Evolutionary conservation across 2,888 invertebrate genomes (phyloP).

Genomic region (Drosophila lacicola): DNA sequence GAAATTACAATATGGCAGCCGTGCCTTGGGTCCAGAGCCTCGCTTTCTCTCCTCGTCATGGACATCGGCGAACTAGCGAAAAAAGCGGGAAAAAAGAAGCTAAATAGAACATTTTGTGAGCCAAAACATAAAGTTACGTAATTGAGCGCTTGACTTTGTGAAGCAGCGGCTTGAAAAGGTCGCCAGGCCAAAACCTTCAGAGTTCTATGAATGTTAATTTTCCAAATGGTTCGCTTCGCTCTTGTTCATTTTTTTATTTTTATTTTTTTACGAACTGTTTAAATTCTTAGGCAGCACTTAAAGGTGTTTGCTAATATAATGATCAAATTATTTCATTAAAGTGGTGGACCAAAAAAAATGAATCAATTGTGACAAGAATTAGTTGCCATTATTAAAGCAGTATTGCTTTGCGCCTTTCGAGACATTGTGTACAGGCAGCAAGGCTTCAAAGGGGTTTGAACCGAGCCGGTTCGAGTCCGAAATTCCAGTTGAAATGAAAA

Average conservation of each 20-base stretch:
- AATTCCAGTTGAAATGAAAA: too few species aligned
- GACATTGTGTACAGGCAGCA: too few species aligned
- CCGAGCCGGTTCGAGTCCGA: too few species aligned
- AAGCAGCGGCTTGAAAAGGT: conserved; percentile 36
- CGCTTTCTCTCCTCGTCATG: conserved; percentile 1
- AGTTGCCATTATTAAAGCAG: too few species aligned
- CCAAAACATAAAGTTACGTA: conserved; percentile 62
- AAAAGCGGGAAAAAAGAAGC: conserved; percentile 30
- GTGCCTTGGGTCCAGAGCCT: conserved; percentile 15
- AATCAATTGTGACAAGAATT: too few species aligned
- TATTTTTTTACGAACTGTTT: not conserved
- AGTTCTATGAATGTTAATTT: conserved; percentile 49
- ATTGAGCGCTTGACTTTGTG: conserved; percentile 71
- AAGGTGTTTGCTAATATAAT: not conserved
- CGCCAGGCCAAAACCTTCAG: conserved; percentile 28
- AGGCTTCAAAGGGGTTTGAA: too few species aligned
- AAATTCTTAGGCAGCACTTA: not conserved
- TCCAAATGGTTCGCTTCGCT: conserved; percentile 32
- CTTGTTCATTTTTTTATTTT: conserved; percentile 16
- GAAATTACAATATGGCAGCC: conserved; percentile 67
- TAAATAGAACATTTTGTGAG: conserved; percentile 61
- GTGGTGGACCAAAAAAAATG: not conserved
- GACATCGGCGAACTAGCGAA: conserved; percentile 7
- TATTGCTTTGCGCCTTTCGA: too few species aligned
- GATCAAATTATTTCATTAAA: not conserved